Percentiles rank a stretch among this genome's conserved stretches.
Conservation (phyloP, 1,140 invertebrate species). For the Neotoxoptera formosana region DNA sequence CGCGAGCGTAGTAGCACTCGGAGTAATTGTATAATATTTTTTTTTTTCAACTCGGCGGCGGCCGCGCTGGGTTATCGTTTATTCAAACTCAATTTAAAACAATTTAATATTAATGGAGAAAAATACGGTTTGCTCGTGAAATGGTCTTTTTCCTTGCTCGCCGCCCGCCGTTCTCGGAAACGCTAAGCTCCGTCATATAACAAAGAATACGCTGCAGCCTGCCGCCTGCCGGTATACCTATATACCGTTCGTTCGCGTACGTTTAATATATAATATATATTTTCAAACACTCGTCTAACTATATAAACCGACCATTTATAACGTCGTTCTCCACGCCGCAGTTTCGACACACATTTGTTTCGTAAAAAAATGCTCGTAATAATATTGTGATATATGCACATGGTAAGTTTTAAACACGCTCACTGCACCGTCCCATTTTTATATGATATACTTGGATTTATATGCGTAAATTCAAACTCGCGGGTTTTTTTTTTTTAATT, state of each 20-base stretch:
- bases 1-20: not conserved
- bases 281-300: not conserved
- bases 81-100: not conserved
- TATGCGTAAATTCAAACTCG: not conserved
- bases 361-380: not conserved
- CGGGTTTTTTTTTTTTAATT: not conserved
- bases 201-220: not conserved
- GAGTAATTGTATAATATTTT: not conserved
- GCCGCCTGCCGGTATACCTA: no score
- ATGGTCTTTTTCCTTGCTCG: not conserved
- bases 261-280: not conserved
- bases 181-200: not conserved
- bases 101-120: slow-evolving; percentile 9
- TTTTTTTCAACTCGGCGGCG: not conserved
- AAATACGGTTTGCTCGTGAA: not conserved
- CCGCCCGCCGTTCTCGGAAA: not conserved
- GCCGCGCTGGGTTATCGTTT: not conserved
- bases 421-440: not conserved
- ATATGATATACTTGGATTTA: not conserved
- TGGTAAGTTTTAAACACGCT: not conserved
- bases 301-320: not conserved
- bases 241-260: no score
- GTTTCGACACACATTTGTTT: not conserved
- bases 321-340: no score
- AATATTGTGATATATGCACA: not conserved